Evolutionary conservation across 2,113 vertebrate genomes (phyloP), one percentile per base, ranked within the genome.

Genomic region (Manacus vitellinus): DNA sequence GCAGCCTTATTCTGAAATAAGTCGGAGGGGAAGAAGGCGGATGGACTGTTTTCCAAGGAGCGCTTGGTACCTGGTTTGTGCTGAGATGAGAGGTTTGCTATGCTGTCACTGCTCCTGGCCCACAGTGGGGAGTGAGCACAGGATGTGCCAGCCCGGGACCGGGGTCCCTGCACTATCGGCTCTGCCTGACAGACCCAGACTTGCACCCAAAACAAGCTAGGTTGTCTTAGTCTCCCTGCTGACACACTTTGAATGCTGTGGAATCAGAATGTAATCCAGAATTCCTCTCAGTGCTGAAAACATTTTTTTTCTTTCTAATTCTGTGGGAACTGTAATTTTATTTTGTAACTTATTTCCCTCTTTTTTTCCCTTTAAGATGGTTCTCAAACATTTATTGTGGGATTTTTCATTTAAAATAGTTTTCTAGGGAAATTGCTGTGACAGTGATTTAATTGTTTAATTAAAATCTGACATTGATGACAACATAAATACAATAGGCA

Each of bases 381-480:
- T 94, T 96, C 66, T 88, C 68, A 96, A 90, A 91, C 86, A 94
- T 94, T 92, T 95, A 97, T 94, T 94, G 91, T 94, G 88, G 86
- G 83, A 89, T 97, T 95, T 96, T 95, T 96, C 85, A 94, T 95
- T 95, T 94, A 73, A 95, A 91, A 96, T 91, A 94, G 88, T 94
- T 94, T 96, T 94, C 92, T 87, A 59, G 85, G 89, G 95, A 94
- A 96, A 97, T 96, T 92, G 94, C 95, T 67, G 70, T 93, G 95
- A 97, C 95, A 96, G 80, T 96, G 86, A 96, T 95, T 93, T 97
- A 96, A 97, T 92, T 83, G 89, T 95, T 97, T 97, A 96, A 97
- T 95, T 97, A 96, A 95, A 95, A 95, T 81, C 88, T 94, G 94
- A 97, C 93, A 93, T 95, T 97, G 94, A 96, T 89, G 88, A 89